Conservation (phyloP, 2,797 vertebrate genomes). For the Chloroceryle amazona region DNA sequence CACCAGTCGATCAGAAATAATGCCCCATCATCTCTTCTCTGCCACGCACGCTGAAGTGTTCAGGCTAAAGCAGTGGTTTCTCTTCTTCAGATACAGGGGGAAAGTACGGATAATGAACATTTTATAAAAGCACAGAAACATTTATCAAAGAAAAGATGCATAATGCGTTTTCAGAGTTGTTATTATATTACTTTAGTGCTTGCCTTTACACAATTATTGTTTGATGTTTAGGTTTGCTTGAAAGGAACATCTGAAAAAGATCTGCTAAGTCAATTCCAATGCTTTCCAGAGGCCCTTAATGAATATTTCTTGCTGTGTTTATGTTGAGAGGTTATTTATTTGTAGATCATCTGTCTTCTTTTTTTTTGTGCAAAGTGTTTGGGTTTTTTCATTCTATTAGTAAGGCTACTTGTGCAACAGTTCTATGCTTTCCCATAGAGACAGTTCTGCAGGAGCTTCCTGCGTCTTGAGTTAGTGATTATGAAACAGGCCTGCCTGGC, state of each 20-base stretch:
- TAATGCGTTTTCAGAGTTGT: constrained; percentile 22
- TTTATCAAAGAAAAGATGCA: constrained; percentile 53
- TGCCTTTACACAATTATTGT: constrained; percentile 67
- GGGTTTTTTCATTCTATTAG: constrained; percentile 42
- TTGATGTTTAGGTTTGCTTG: constrained; percentile 71
- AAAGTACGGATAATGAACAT: constrained; percentile 37
- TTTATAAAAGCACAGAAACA: constrained; percentile 41
- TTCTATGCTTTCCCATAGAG: constrained; percentile 38
- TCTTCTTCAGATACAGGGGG: background rate
- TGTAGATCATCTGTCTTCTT: constrained; percentile 42
- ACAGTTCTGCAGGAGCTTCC: constrained; percentile 29
- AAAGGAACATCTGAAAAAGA: constrained; percentile 64
- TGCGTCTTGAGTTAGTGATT: background rate
- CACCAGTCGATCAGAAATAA: constrained; percentile 38
- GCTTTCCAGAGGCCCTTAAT: constrained; percentile 71
- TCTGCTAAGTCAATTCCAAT: constrained; percentile 59
- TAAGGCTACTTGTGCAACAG: constrained; percentile 28
- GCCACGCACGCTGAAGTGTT: background rate
- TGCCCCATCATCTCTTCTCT: background rate
- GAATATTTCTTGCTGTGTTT: constrained; percentile 63
- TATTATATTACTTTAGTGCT: constrained; percentile 36
- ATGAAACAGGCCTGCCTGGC: background rate
- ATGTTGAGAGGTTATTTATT: constrained; percentile 53
- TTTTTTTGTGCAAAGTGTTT: constrained; percentile 11
- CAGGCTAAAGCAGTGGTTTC: background rate